Base-by-base conservation (phyloP, 2,888 invertebrate genomes). In the Drosophila algonquin region DNA sequence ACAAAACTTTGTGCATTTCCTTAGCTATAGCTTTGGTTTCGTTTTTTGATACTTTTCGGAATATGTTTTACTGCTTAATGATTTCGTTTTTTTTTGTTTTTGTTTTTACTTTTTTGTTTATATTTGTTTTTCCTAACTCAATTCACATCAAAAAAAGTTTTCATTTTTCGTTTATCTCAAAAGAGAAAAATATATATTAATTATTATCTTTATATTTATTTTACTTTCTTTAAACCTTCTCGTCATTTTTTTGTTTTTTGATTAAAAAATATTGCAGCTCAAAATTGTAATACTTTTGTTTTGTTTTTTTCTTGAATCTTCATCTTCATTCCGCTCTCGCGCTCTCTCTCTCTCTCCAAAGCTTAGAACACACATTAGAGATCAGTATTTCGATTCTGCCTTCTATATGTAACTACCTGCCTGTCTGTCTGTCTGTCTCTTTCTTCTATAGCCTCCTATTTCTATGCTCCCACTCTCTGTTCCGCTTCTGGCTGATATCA, bases 311-410 rank as follows among this genome's bases (percentile, higher is more conserved):
- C 63, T 68, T 45, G 55, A 52, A 52, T 48, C 72, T 61, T 61
- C 71, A 71, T 68, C 58, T 21, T 21, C 21, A 21, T 21, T 3
- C 18, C 18, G 18, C 18, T 18, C 65, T 69, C 65, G 21, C 73
- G 55, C 55, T 65, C 73, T 68, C 64, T 62, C 67, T 18, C 16
- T 64, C 67, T 30, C 51, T 63, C 58, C 73, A 72, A 54, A 73
- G 74, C 74, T 79, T 87, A 89, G 91, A 90, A 90, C 90, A 90
- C 89, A 89, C 89, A 89, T 77, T 86, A 87, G 90, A 90, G 90
- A 91, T 91, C 90, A 90, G 84, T 84, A 73, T 57, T 63, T 63
- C 53, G 58, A 35, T 52, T 63, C 63, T 72, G 30, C 47, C 44
- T n/a, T n/a, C 44, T 53, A 47, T 68, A 30, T 40, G 32, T 14